Base-by-base conservation (phyloP, 2,888 invertebrate genomes). In the Archaeoteleia sp. region DNA sequence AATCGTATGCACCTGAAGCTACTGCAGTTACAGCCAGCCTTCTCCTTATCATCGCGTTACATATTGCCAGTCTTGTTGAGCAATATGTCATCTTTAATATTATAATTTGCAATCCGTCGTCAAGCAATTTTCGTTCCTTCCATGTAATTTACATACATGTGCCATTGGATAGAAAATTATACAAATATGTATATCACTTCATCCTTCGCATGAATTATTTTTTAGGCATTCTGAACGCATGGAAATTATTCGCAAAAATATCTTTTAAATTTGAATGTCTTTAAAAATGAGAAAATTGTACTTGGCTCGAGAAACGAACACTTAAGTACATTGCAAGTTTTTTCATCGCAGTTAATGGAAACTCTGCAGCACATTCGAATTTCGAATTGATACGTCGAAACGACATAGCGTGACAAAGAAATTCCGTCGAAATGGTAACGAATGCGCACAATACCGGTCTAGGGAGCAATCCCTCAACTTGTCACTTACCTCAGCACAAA, bases 381-480 rank as follows among this genome's bases (percentile, higher is more conserved):
- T 53, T 53, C 43, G 62, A 62, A 67, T 58, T 54, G 67, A 43
- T 67, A 45, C 55, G 57, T 67, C 53, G 67, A 55, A 67, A 60
- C 40, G 68, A 30, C 54, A 37, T 43, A 58, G 57, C 46, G 68
- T 39, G 53, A 68, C 68, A 60, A 68, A 51, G 63, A 60, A 49
- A 32, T 58, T 27, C 49, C 55, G 62, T 68, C 60, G 60, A 63
- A 68, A 68, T 63, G 63, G 68, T 63, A 68, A 63, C 68, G 80
- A 81, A 77, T 78, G 75, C 73, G 74, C 75, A 78, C 77, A 81
- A 81, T 78, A 70, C 70, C 71, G 72, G 78, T 73, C 76, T 72
- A 74, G 63, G 70, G 70, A 62, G 79, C 77, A 80, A 83, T 84
- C 80, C 77, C 77, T 83, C 84, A 83, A 82, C 82, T 82, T 84